Base-by-base conservation (phyloP, 2,113 vertebrate species). In the western clawed frog (Xenopus tropicalis) region DNA sequence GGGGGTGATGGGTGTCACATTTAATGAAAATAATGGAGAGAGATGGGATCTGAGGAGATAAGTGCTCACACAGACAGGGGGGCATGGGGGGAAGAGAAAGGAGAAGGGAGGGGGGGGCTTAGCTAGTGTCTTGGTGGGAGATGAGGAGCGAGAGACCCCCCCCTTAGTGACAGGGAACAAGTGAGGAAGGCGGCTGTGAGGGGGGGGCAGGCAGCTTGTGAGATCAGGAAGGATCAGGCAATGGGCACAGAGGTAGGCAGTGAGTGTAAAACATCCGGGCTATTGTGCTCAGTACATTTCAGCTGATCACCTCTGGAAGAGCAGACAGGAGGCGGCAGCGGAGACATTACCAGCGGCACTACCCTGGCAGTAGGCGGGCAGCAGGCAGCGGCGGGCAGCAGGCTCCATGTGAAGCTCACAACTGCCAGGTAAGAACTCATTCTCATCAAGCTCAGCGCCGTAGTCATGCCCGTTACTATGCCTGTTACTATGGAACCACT, bases 1-100 rank as follows among this genome's bases (percentile, higher is more conserved):
- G 16, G 12, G 66, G 73, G 66, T 37, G 66, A 74, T 52, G n/a
- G 14, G 21, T 76, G 73, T 69, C 58, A 69, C 66, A 61, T 76
- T 56, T 76, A 76, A 76, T 76, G 66, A 63, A 69, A 69, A 76
- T 56, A 76, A 76, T 57, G 23, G 66, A 17, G 73, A 69, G 58
- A 63, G 73, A 69, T 63, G 29, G 73, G 62, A 76, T 42, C 46
- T n/a, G 71, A 44, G 11, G 64, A 66, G 64, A 66, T 66, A 66
- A 51, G 43, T 51, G 20, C 17, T 65, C 14, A 17, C 1, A n/a
- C 3, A n/a, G 42, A 65, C 62, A 65, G 37, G 8, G 2, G 62
- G 24, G 25, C 59, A 51, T 69, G 51, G 9, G 52, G 44, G 64
- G 54, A 42, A 59, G 54, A 23, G n/a, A n/a, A n/a, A n/a, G 14